A percentile compares a stretch with the other conserved stretches of the same genome.
phyloP scores from a whole-genome alignment of 1,140 invertebrate species.

The Pseudomyrmex pallidus region DNA sequence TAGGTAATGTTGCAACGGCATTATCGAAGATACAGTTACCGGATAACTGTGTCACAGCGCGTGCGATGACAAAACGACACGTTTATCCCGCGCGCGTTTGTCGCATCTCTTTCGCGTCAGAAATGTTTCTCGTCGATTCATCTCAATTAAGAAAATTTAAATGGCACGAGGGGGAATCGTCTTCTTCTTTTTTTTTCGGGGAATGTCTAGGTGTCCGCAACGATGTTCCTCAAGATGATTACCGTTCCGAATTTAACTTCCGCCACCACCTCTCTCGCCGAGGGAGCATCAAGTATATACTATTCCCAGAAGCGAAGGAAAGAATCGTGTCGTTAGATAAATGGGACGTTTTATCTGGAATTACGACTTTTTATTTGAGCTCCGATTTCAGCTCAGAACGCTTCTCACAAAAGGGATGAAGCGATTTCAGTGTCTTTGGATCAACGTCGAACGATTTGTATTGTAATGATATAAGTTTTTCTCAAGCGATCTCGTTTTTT shows the following conservation, averaged over 20 bases:
- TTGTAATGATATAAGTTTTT: conserved; percentile 47
- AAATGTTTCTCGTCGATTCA: conserved; percentile 74
- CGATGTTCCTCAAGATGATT: conserved; percentile 84
- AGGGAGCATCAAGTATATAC: conserved; percentile 20
- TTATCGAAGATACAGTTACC: neutral
- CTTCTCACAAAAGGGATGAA: conserved; percentile 63
- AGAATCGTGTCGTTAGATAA: conserved; percentile 84
- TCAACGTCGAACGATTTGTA: conserved; percentile 83
- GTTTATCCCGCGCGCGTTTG: neutral
- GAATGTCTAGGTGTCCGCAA: conserved; percentile 73
- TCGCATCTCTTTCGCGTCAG: conserved; percentile 8
- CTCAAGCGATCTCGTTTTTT: conserved; percentile 25
- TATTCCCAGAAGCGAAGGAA: conserved; percentile 65
- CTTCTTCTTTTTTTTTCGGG: conserved; percentile 16
- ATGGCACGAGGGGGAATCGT: conserved; percentile 65
- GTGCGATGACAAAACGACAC: neutral
- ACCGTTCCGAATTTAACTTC: conserved; percentile 76
- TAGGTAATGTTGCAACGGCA: neutral
- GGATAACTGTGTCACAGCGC: neutral
- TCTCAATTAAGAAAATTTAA: conserved; percentile 82
- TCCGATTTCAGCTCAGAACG: conserved; percentile 74
- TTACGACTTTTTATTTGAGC: conserved; percentile 83
- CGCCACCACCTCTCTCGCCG: conserved; percentile 34
- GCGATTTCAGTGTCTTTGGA: conserved; percentile 69
- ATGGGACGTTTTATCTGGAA: conserved; percentile 84